Evolutionary conservation across 2,888 invertebrate genomes (phyloP), one percentile per base, ranked within the genome.

Genomic region (Amiota minor): DNA sequence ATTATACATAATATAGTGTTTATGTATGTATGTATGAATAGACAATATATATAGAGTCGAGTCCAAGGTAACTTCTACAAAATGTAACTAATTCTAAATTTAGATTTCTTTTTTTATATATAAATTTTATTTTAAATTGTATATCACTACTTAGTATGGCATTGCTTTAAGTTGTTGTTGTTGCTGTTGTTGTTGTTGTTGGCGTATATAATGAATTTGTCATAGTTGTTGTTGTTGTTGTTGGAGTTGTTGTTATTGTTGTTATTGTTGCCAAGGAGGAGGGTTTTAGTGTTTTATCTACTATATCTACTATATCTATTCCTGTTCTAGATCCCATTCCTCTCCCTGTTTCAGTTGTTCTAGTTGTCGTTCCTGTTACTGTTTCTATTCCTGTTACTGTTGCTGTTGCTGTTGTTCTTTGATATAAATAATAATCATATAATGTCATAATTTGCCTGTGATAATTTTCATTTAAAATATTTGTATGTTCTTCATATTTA

Each of bases 141-240:
- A 72, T 87, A 87, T 87, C 87, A 87, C 87, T 86, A 88, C 82
- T 82, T 35, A 35, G 81, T 88, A 89, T 89, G 88, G 88, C 88
- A 88, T 88, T 89, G 88, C 88, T 89, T 89, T 87, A 81, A 85
- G 80, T 85, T 78, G 49, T 74, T 69, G 67, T 71, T 47, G 53
- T 72, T 70, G 80, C 84, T 78, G 56, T 73, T 68, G 70, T 70
- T 49, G 23, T 69, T 67, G 20, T 78, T 71, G 76, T 77, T 74
- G 75, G 79, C 71, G 74, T 80, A 79, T 79, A 76, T 71, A 72
- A 53, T 64, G 35, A 79, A 76, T 81, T 78, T 76, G 76, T 78
- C 76, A 53, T 18, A 50, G 72, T 20, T 53, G 71, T 72, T 23
- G 62, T 14, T 55, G 50, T 47, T 18, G 46, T 47, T 18, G 46